Conservation (phyloP, 2,797 vertebrate genomes). For the Meriones psammophilus region DNA sequence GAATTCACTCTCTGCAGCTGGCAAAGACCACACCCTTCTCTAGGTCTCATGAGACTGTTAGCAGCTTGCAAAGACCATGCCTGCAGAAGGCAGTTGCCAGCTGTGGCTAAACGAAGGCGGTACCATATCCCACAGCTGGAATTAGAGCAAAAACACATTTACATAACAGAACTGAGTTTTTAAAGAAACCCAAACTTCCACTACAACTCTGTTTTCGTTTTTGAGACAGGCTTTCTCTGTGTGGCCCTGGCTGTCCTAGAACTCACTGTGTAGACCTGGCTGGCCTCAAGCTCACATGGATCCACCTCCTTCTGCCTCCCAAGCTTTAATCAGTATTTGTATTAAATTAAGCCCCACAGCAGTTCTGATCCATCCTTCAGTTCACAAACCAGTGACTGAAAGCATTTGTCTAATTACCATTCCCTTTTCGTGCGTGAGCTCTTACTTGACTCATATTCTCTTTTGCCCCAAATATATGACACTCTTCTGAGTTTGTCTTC, state of each 20-base stretch:
- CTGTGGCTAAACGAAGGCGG: too few relatives aligned
- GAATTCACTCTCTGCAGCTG: too few relatives aligned
- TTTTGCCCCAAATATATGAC: neutral
- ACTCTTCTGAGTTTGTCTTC: constrained; percentile 35
- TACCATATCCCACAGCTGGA: too few relatives aligned
- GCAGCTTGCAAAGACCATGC: too few relatives aligned
- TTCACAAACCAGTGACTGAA: constrained; percentile 31
- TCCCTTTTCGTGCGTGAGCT: neutral
- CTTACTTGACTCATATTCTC: constrained; percentile 7
- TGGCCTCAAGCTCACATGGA: neutral
- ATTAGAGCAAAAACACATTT: too few relatives aligned
- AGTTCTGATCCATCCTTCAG: neutral
- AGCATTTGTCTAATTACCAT: neutral
- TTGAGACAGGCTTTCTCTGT: neutral
- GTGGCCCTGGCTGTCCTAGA: neutral
- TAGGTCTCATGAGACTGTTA: too few relatives aligned
- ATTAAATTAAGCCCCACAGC: neutral
- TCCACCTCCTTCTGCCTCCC: neutral
- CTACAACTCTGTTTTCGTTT: neutral
- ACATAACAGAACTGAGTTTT: too few relatives aligned
- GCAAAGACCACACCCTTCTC: too few relatives aligned
- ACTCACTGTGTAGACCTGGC: neutral
- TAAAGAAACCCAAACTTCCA: too few relatives aligned
- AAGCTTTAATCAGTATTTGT: neutral
- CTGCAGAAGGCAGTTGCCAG: too few relatives aligned